Percentiles rank a stretch among this genome's conserved stretches.
Conservation (phyloP, 2,113 vertebrate genomes). For the Chaenogobius annularis region DNA sequence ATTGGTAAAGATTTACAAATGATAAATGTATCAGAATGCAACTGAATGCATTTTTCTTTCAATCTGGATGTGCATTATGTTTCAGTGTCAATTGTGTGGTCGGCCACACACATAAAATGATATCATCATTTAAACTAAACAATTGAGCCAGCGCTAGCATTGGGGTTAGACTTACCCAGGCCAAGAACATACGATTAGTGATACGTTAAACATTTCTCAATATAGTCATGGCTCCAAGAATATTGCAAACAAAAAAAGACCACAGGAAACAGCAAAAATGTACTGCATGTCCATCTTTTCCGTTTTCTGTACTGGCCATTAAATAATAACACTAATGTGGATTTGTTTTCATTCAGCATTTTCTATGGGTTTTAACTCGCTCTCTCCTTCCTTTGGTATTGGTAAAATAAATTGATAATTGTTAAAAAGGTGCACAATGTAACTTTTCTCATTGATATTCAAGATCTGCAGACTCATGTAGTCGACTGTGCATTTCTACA, state of each 20-base stretch:
- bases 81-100: too few relatives aligned
- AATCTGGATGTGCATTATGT: not conserved
- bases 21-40: not conserved
- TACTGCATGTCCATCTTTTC: not conserved
- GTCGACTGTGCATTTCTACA: conserved; percentile 28
- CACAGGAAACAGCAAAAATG: not conserved
- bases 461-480: conserved; percentile 11
- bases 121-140: not conserved
- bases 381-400: not conserved
- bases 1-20: not conserved
- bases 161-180: not conserved
- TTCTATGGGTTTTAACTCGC: not conserved
- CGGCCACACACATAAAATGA: not conserved
- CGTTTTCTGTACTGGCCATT: not conserved
- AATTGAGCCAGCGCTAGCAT: not conserved
- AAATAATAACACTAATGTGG: not conserved
- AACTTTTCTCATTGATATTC: conserved; percentile 31
- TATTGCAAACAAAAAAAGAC: not conserved
- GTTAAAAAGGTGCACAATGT: not conserved
- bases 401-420: not conserved
- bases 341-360: too few relatives aligned
- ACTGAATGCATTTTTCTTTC: not conserved
- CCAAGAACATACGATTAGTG: not conserved
- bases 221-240: not conserved
- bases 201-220: not conserved